phyloP scores from a whole-genome alignment of 2,888 invertebrate species.

The Luperina nickerlii region DNA sequence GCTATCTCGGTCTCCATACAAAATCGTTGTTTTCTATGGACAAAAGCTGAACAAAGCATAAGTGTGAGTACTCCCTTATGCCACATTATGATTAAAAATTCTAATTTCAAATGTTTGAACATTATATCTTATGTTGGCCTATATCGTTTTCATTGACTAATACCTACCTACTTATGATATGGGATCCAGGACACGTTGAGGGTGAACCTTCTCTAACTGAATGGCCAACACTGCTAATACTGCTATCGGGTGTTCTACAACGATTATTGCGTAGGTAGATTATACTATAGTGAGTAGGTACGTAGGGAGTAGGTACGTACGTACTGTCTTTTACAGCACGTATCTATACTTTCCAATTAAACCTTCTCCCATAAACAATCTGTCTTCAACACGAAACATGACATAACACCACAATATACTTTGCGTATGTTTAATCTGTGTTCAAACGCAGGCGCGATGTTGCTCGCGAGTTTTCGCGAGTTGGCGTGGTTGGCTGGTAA shows the following conservation, averaged over 20 bases:
- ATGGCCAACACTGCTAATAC: too few relatives aligned
- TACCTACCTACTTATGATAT: not conserved
- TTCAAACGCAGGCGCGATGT: constrained; percentile 40
- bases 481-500: constrained; percentile 8
- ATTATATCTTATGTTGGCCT: too few relatives aligned
- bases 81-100: too few relatives aligned
- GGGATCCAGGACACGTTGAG: not conserved
- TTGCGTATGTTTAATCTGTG: constrained; percentile 35
- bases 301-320: not conserved
- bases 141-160: too few relatives aligned
- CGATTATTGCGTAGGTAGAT: not conserved
- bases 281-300: not conserved
- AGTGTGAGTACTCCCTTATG: too few relatives aligned
- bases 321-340: not conserved
- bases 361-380: not conserved
- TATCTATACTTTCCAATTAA: not conserved
- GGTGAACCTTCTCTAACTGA: not conserved
- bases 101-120: too few relatives aligned
- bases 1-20: too few relatives aligned
- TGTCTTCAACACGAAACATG: constrained; percentile 2
- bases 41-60: too few relatives aligned
- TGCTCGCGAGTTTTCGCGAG: constrained; percentile 17
- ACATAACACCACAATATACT: constrained; percentile 30
- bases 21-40: too few relatives aligned
- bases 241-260: not conserved